phyloP scores from a whole-genome alignment of 2,888 invertebrate species.

The Cephus nigrinus region DNA sequence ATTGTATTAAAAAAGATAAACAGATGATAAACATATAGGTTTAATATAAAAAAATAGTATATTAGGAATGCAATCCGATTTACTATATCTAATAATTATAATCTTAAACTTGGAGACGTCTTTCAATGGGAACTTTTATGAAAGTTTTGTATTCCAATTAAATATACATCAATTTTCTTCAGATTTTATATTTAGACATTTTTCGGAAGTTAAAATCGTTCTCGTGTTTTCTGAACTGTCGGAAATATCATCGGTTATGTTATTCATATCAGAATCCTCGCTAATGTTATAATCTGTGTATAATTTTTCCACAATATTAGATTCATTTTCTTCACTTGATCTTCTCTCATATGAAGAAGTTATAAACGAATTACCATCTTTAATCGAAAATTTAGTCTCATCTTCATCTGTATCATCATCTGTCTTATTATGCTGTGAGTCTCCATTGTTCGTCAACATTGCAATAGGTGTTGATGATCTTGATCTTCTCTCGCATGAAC shows the following conservation, averaged over 20 bases:
- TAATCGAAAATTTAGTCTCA: no score
- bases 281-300: no score
- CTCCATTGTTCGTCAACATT: no score
- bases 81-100: not conserved
- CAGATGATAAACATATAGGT: not conserved
- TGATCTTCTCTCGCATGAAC: not conserved
- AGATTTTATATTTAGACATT: not conserved
- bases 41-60: not conserved
- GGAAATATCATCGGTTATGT: not conserved
- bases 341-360: no score
- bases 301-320: no score
- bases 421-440: no score
- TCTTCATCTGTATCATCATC: no score
- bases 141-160: not conserved
- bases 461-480: no score
- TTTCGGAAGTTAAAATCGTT: not conserved
- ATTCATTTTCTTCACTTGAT: not conserved
- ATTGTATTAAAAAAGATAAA: not conserved
- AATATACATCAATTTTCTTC: not conserved
- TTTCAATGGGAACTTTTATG: not conserved
- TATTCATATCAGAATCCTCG: not conserved
- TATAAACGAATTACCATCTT: no score
- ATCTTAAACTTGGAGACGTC: not conserved
- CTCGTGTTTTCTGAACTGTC: not conserved
- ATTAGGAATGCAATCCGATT: not conserved